Percentiles rank a stretch among this genome's conserved stretches.
These are phyloP conservation scores for Melitaea cinxia DNA, from an alignment of 1,140 invertebrate species.

Conservation along the genomic window DNA sequence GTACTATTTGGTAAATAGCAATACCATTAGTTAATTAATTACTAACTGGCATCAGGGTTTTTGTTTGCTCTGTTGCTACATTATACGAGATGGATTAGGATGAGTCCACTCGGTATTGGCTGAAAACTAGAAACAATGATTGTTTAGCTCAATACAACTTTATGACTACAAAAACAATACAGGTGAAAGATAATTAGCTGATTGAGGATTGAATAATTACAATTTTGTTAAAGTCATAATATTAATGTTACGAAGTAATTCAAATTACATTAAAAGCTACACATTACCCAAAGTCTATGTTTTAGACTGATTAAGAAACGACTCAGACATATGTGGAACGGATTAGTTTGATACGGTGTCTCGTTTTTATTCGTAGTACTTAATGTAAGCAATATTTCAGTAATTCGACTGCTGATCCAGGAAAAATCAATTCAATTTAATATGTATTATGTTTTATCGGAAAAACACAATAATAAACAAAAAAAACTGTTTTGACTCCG, in stretches of 20 bases:
- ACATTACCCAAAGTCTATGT: too few relatives aligned
- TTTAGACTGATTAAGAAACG: too few relatives aligned
- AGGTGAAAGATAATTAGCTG: too few relatives aligned
- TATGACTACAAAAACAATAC: too few relatives aligned
- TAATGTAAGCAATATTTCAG: not conserved
- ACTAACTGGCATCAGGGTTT: not conserved
- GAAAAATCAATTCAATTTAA: slow-evolving; percentile 3
- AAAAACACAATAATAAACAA: slow-evolving; percentile 21
- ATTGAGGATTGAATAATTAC: too few relatives aligned
- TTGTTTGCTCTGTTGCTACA: slow-evolving; percentile 2
- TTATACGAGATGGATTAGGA: not conserved
- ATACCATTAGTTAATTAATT: slow-evolving; percentile 8
- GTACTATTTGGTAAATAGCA: slow-evolving; percentile 1
- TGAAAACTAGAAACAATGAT: not conserved
- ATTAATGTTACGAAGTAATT: too few relatives aligned
- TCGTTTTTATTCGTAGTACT: too few relatives aligned
- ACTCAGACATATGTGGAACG: too few relatives aligned
- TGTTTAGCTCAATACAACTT: too few relatives aligned
- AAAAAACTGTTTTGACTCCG: slow-evolving; percentile 32
- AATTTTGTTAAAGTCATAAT: too few relatives aligned
- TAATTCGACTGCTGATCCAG: not conserved
- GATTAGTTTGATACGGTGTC: too few relatives aligned
- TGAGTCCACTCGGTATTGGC: not conserved
- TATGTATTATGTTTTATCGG: slow-evolving; percentile 29
- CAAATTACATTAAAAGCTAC: too few relatives aligned